Base-by-base conservation (phyloP, 2,113 vertebrate species). In the Amphiprion ocellaris region DNA sequence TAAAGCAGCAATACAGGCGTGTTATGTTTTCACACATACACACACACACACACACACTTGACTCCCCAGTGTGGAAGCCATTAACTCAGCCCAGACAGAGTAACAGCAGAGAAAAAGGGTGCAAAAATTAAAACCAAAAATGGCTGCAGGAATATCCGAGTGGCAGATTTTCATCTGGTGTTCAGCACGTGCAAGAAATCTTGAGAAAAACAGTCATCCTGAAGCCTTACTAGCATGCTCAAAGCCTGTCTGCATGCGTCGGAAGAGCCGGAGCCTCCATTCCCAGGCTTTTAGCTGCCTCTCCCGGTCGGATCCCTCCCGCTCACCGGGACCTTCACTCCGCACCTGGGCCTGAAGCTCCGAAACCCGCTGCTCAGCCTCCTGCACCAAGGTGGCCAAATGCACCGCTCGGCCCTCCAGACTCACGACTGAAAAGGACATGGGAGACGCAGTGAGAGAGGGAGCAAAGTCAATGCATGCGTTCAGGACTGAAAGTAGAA, bases 211-310 rank as follows among this genome's bases (percentile, higher is more conserved):
- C 58, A 85, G 66, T 65, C 61, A 24, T 24, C 23, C 33, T 5
- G 60, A 21, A 50, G 67, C 2, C 97, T 96, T 92, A 98, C 97
- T 93, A 41, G 97, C 96, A 14, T 97, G 97, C 87, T 97, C 95
- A 80, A 97, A 97, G 72, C 96, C 97, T 2, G 95, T 95, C 91
- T 96, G 96, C 97, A 98, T 98, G 84, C 97, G 96, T 68, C 96
- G 93, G 90, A 97, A 97, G 49, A 98, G 96, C 92, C 94, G 94
- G 47, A 95, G 96, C 28, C 96, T 93, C 97, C 97, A 97, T 78
- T 97, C 95, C 97, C 97, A 98, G 77, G 96, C 94, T 83, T 96
- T 96, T 9, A 98, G 96, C 86, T 97, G 96, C 74, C 96, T 94
- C 87, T 97, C 96, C 33, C 91, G 95, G 46, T 96, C 96, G 0